These are phyloP conservation scores for Siniperca chuatsi DNA, from an alignment of 2,113 vertebrate genomes.

Conservation along the genomic window DNA sequence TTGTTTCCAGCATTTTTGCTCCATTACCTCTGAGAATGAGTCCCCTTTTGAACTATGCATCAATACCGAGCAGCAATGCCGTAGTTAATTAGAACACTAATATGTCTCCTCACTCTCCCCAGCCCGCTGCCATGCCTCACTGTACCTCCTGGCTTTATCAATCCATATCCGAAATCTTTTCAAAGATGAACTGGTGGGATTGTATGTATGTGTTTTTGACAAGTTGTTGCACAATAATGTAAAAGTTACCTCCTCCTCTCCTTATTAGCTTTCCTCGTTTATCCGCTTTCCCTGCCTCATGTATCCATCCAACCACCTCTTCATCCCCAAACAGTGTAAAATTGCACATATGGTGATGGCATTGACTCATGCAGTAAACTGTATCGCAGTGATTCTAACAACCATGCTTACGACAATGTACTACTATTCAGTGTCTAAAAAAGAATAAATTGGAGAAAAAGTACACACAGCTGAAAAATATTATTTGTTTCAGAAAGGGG, in stretches of 20 bases:
- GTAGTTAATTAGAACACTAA: conserved; percentile 34
- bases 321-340: conserved; percentile 7
- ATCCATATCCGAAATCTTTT: conserved; percentile 11
- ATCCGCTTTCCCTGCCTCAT: conserved; percentile 10
- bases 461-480: conserved; percentile 21
- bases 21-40: conserved; percentile 39
- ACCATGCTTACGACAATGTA: conserved; percentile 34
- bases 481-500: conserved; percentile 29
- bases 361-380: conserved; percentile 55
- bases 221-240: conserved; percentile 49
- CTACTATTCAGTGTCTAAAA: conserved; percentile 35
- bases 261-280: neutral
- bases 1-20: conserved; percentile 38
- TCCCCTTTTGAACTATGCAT: conserved; percentile 45
- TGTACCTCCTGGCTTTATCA: conserved; percentile 8
- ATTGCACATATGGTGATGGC: conserved; percentile 60
- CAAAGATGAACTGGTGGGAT: conserved; percentile 1
- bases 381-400: conserved; percentile 23
- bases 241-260: conserved; percentile 24
- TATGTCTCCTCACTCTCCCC: neutral
- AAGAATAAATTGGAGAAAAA: conserved; percentile 36
- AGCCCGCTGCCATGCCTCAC: conserved; percentile 29
- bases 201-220: conserved; percentile 35
- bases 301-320: neutral
- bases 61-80: conserved; percentile 22